Evolutionary conservation across 2,797 vertebrate genomes (phyloP), one percentile per base, ranked within the genome.

Genomic region (Alfaro cultratus): DNA sequence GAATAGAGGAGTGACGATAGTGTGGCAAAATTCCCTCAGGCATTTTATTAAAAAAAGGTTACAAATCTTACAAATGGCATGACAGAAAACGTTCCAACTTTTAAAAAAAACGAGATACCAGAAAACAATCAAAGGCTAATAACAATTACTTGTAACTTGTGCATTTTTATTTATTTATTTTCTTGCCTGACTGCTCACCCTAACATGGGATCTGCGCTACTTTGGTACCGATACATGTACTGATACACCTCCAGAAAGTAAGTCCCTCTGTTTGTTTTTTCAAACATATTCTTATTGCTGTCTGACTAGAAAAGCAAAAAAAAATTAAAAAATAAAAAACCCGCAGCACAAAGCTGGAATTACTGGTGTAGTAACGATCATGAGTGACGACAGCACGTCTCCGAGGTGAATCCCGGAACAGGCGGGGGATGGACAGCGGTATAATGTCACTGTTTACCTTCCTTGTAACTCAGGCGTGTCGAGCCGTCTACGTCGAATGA

Each of bases 391-490:
- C 13, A 0, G 43, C 73, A 75, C 60, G 60, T 41, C 74, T 85
- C 76, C 73, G 26, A 85, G 43, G 70, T 70, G 18, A 51, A 55
- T 81, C 75, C 74, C 46, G 41, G 46, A 55, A 74, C 45, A 72
- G 62, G 80, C 64, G 85, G 47, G 64, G 64, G 55, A 39, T 0
- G 36, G 41, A 78, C 41, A 82, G 46, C 62, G 53, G 55, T 70
- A 75, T 68, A 51, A 34, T 31, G 41, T 34, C 73, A 53, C 74
- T 83, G 85, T 86, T 87, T 90, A 85, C 18, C 82, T 86, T 77
- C 83, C 49, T 71, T 84, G 75, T 80, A 74, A 86, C 34, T 76
- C 88, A 84, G 15, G 74, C 79, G 84, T 74, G 53, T 88, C 13
- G 1, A 81, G 76, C 83, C 80, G 84, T 31, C 0, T 29, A 71